Conservation (phyloP, 2,113 vertebrate genomes). For the Dolichotis patagonum region DNA sequence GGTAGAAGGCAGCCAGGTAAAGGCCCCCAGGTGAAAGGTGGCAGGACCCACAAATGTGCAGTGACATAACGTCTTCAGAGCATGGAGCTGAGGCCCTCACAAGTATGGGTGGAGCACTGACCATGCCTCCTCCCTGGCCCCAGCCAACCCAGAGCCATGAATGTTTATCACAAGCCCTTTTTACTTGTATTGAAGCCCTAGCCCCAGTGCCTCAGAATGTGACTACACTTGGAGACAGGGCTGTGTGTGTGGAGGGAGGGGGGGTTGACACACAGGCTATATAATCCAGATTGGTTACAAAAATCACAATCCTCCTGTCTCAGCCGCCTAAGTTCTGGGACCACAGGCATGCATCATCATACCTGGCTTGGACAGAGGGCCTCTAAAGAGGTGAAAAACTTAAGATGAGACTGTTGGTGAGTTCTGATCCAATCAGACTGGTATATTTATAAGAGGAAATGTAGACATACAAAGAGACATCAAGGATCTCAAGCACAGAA, state of each 20-base stretch:
- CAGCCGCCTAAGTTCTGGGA: not conserved
- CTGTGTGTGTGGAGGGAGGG: not conserved
- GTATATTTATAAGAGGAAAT: not conserved
- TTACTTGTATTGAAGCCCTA: not conserved
- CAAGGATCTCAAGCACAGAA: not conserved
- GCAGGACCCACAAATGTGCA: constrained; percentile 7
- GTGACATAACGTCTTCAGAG: not conserved
- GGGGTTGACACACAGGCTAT: no score
- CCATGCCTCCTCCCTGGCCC: not conserved
- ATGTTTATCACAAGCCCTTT: constrained; percentile 16
- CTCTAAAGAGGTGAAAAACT: constrained; percentile 33
- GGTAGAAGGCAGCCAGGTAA: not conserved
- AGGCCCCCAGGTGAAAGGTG: not conserved
- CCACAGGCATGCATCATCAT: not conserved
- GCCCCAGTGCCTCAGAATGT: not conserved
- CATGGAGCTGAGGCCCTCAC: not conserved
- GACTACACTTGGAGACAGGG: not conserved
- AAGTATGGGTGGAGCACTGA: not conserved
- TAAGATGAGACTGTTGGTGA: not conserved
- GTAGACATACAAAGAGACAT: not conserved
- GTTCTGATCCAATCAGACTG: not conserved
- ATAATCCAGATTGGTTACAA: not conserved
- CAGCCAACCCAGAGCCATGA: not conserved
- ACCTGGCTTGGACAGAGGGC: not conserved
- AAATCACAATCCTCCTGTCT: not conserved